Base-by-base conservation (phyloP, 2,888 invertebrate species). In the Deilephila elpenor region DNA sequence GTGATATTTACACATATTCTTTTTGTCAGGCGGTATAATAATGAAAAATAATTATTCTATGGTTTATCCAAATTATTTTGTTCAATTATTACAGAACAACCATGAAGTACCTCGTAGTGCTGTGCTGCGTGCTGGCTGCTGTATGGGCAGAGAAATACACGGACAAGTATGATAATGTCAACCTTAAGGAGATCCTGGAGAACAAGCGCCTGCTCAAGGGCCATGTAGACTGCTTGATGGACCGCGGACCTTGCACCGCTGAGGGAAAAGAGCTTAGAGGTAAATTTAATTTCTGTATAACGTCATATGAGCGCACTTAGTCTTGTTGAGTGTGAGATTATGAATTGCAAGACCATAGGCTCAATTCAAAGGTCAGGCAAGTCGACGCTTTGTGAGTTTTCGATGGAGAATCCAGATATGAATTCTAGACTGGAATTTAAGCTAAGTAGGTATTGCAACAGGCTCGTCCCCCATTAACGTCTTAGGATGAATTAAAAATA, bases 91-190 rank as follows among this genome's bases (percentile, higher is more conserved):
- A 5, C 67, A 73, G 72, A 67, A 29, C 25, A 72, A 79, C 79
- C 51, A 84, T 88, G 84, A 88, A 87, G 78, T 80, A 78, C 75
- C 73, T 88, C 3, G 34, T 91, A 0, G 74, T 87, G 1, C 34
- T 91, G 14, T 80, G 84, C 75, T 83, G 86, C 72, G 75, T 87
- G 61, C 78, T 86, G 20, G 83, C 80, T 5, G 87, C 78, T 0
- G 84, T 81, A 0, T 20, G 84, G 1, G 88, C 89, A 0, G 89
- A 89, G 0, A 88, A 88, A 32, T 97, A 97, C 83, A 96, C 96
- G 0, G 95, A 95, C 74, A 96, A 96, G 81, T 97, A 96, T 82
- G 97, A 97, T 85, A 96, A 96, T 84, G 90, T 97, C 71, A 93
- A 97, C 86, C 74, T 97, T 74, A 95, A 97, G 71, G 96, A 96